phyloP scores from a whole-genome alignment of 2,888 invertebrate genomes.

The Dione vanillae region DNA sequence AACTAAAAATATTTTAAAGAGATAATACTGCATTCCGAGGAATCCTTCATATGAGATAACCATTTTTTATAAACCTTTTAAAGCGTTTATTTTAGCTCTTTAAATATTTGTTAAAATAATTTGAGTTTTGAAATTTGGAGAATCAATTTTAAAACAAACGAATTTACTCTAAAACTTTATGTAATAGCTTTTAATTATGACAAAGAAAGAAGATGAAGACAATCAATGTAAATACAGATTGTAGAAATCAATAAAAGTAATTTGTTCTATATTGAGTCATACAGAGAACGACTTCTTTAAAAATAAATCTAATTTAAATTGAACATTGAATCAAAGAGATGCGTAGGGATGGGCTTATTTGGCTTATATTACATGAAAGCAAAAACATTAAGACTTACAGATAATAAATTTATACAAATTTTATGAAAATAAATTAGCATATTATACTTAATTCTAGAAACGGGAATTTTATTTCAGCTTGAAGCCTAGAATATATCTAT shows the following conservation, averaged over 20 bases:
- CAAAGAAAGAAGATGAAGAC: background rate
- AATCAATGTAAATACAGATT: background rate
- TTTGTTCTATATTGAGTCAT: slow-evolving; percentile 24
- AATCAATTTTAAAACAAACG: too few relatives aligned
- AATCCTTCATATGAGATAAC: background rate
- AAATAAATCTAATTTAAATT: slow-evolving; percentile 26
- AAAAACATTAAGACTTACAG: background rate
- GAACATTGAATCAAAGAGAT: slow-evolving; percentile 7
- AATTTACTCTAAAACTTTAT: too few relatives aligned
- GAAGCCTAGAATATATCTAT: too few relatives aligned
- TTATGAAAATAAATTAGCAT: too few relatives aligned
- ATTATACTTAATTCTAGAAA: too few relatives aligned
- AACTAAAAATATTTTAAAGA: background rate
- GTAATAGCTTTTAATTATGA: background rate
- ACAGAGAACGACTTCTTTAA: slow-evolving; percentile 29
- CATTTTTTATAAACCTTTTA: too few relatives aligned
- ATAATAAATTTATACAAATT: too few relatives aligned
- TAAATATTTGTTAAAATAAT: too few relatives aligned
- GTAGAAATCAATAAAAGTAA: slow-evolving; percentile 19
- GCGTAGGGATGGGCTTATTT: slow-evolving; percentile 16
- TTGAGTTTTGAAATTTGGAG: too few relatives aligned
- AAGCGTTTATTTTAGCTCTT: too few relatives aligned
- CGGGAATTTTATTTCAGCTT: too few relatives aligned
- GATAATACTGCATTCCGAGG: background rate
- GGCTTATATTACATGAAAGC: background rate